Percentiles rank a stretch among this genome's conserved stretches.
These are phyloP conservation scores for Hemibagrus wyckioides DNA, from an alignment of 2,113 vertebrate species.

Conservation along the genomic window DNA sequence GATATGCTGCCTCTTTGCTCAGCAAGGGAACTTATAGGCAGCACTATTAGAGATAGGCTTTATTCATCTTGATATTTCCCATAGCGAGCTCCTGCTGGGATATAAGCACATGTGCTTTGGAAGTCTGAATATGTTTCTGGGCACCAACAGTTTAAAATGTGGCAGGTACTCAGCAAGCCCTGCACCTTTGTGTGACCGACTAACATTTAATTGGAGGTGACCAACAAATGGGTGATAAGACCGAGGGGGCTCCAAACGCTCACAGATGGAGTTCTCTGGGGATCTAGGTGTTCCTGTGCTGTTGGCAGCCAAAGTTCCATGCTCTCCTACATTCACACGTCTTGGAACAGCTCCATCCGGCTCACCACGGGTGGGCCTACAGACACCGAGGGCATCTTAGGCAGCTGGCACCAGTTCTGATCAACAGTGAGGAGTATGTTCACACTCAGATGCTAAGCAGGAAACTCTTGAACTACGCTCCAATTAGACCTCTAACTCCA, in stretches of 20 bases:
- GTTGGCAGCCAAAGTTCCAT: slow-evolving; percentile 40
- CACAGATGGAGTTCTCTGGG: slow-evolving; percentile 44
- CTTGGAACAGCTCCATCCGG: slow-evolving; percentile 49
- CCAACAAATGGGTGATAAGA: slow-evolving; percentile 37
- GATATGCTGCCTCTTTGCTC: slow-evolving; percentile 62
- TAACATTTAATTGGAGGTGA: slow-evolving; percentile 45
- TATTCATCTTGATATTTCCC: slow-evolving; percentile 71
- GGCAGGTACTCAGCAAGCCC: slow-evolving; percentile 60
- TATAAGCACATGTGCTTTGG: slow-evolving; percentile 58
- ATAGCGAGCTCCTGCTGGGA: slow-evolving; percentile 66
- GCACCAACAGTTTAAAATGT: slow-evolving; percentile 60
- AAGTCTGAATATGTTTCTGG: slow-evolving; percentile 69
- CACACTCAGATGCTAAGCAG: slow-evolving; percentile 25
- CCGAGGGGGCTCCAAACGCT: slow-evolving; percentile 27
- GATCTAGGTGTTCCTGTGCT: slow-evolving; percentile 48
- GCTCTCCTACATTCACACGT: slow-evolving; percentile 39
- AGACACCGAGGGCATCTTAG: slow-evolving; percentile 42
- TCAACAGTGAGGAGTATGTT: slow-evolving; percentile 40
- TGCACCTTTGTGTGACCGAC: slow-evolving; percentile 46
- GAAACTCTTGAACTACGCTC: slow-evolving; percentile 31
- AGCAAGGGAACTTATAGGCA: slow-evolving; percentile 56
- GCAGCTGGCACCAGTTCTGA: slow-evolving; percentile 54
- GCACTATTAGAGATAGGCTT: slow-evolving; percentile 61
- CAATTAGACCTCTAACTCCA: slow-evolving; percentile 32
- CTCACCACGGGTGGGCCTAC: slow-evolving; percentile 43